Evolutionary conservation across 92 coral and sea anemone genomes (phyloP).

Genomic region (Parazoanthus swiftii): DNA sequence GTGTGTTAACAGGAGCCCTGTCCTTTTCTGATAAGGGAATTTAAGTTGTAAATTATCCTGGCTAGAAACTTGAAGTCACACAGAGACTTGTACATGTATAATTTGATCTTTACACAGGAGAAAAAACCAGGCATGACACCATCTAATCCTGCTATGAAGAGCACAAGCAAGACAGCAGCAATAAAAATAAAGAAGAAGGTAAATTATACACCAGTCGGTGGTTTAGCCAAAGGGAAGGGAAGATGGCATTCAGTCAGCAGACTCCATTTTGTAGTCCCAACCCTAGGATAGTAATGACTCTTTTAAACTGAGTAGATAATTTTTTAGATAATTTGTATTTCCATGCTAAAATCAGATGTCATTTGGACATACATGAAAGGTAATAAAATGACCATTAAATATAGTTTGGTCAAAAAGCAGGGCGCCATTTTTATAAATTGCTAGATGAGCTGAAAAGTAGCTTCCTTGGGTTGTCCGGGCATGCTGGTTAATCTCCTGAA

Average conservation of each 20-base stretch:
- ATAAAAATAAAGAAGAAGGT: constrained; percentile 90
- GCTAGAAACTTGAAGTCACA: neutral
- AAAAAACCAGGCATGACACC: constrained; percentile 78
- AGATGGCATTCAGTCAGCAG: too few species aligned
- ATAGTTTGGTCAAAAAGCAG: too few species aligned
- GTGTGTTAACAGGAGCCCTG: too few species aligned
- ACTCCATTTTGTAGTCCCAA: too few species aligned
- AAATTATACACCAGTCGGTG: neutral
- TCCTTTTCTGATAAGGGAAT: too few species aligned
- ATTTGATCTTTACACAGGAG: constrained; percentile 55
- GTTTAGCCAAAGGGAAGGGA: too few species aligned
- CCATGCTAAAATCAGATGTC: too few species aligned
- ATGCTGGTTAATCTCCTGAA: neutral
- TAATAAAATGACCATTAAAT: too few species aligned
- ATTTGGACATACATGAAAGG: too few species aligned
- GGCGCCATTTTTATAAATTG: neutral
- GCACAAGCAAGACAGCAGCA: constrained; percentile 81
- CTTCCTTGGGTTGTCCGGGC: neutral
- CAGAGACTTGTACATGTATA: neutral
- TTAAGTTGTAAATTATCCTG: neutral
- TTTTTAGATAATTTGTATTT: too few species aligned
- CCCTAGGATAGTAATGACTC: too few species aligned
- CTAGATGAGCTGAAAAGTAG: neutral
- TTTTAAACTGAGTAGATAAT: too few species aligned
- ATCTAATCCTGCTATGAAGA: constrained; percentile 79